Evolutionary conservation across 2,888 invertebrate species (phyloP), one percentile per base, ranked within the genome.

Genomic region (Andrena marginata): DNA sequence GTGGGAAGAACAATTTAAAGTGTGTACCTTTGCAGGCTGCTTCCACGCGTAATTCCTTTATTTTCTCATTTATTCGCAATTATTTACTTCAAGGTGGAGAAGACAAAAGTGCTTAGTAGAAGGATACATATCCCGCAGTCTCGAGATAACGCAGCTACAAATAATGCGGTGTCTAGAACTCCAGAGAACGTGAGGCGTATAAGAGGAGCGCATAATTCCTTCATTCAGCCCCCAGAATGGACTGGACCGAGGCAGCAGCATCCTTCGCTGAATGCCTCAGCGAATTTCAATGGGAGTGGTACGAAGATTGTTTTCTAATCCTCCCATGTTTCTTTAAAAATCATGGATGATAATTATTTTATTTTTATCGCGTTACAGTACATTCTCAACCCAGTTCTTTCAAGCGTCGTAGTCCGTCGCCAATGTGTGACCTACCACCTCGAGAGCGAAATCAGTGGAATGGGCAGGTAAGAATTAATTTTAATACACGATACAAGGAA

Each of bases 401-500:
- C 35, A 93, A 92, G 84, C 91, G 92, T 33, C 91, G 92, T 54
- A 94, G 93, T 85, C 92, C 93, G 35, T 92, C 93, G 48, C 93
- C 94, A 26, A 85, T 93, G 89, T 93, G 89, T 49, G 84, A 86
- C 20, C 68, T 88, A 16, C 91, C 90, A 79, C 67, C 87, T 31
- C 91, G 91, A 82, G 84, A 94, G 26, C 80, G 85, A 16, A 87
- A 65, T 77, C 90, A 92, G 35, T 92, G 94, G 92, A 93, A 92
- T 84, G 90, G 92, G 54, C 93, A 93, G 80, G 92, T 91, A 84
- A 23, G 69, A 59, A 72, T 42, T 26, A 49, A 54, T 13, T 51
- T 60, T 56, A 73, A 33, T 51, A 35, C 20, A 26, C 54, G 4
- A 49, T 60, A 3, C 16, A 16, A 20, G 64, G 16, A 6, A 63